These are phyloP conservation scores for Carcharodon carcharias DNA, from an alignment of 2,797 vertebrate genomes.

Conservation along the genomic window DNA sequence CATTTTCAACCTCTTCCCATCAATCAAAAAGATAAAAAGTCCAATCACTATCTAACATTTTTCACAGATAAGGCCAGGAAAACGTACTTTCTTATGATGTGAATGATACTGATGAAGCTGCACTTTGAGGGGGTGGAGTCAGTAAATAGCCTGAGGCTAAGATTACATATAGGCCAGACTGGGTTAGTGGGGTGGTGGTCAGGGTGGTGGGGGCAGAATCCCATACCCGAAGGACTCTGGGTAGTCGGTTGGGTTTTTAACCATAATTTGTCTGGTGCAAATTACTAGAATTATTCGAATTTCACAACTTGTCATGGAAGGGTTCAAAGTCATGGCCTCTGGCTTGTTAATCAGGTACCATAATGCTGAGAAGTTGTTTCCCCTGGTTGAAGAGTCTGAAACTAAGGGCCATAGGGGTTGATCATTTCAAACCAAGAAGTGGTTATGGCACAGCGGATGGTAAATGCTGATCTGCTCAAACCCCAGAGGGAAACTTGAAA, in stretches of 20 bases:
- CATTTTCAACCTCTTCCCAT: neutral
- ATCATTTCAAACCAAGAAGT: no score
- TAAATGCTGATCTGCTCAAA: no score
- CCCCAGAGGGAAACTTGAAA: no score
- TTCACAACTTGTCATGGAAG: neutral
- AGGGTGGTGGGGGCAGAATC: no score
- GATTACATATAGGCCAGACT: neutral
- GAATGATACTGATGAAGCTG: neutral
- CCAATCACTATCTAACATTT: neutral
- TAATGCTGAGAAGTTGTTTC: no score
- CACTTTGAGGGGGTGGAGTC: neutral
- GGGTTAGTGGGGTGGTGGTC: neutral
- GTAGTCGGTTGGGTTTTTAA: no score
- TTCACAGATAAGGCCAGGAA: neutral
- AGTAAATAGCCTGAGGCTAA: neutral
- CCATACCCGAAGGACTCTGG: no score
- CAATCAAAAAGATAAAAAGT: neutral
- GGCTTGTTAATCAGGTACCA: neutral
- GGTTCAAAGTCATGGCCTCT: no score
- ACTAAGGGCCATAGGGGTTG: no score
- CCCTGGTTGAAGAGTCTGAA: no score
- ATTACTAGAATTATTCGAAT: neutral
- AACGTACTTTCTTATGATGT: neutral
- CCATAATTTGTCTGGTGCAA: neutral
- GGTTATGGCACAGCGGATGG: no score